Conservation (phyloP, 1,140 invertebrate species). For the Argopecten irradians region DNA sequence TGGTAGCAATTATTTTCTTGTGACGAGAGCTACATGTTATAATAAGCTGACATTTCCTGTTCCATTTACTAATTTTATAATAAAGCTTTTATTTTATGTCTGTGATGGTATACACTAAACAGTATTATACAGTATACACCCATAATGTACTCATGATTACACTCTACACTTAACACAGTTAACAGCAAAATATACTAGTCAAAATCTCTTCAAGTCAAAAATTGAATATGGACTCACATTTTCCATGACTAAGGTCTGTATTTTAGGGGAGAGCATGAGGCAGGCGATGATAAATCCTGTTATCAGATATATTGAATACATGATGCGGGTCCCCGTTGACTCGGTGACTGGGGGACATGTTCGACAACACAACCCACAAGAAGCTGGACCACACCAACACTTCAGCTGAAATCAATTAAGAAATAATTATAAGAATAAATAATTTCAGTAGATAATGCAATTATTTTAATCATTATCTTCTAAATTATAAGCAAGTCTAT, state of each 20-base stretch:
- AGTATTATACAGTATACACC: too few species aligned
- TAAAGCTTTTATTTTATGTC: not conserved
- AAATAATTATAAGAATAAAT: too few species aligned
- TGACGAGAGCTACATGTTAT: not conserved
- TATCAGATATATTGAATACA: conserved; percentile 77
- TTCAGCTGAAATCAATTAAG: conserved; percentile 70
- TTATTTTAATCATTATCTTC: too few species aligned
- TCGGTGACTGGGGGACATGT: conserved; percentile 76
- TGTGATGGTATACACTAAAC: not conserved
- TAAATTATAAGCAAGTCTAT: too few species aligned
- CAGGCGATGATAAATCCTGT: conserved; percentile 75
- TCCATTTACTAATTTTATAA: not conserved
- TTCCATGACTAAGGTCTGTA: conserved; percentile 67
- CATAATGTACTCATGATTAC: not conserved
- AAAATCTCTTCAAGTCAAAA: too few species aligned
- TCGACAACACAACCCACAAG: conserved; percentile 77
- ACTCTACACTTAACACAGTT: not conserved
- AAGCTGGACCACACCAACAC: conserved; percentile 77
- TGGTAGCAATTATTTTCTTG: not conserved
- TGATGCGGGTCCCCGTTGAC: conserved; percentile 77
- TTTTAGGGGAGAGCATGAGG: conserved; percentile 76
- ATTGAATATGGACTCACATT: conserved; percentile 71
- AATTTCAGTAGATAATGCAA: too few species aligned
- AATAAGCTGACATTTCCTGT: not conserved
- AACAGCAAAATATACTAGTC: too few species aligned